A percentile compares a stretch with the other conserved stretches of the same genome.
Conservation (phyloP, 1,140 invertebrate genomes). For the Grapholita molesta region DNA sequence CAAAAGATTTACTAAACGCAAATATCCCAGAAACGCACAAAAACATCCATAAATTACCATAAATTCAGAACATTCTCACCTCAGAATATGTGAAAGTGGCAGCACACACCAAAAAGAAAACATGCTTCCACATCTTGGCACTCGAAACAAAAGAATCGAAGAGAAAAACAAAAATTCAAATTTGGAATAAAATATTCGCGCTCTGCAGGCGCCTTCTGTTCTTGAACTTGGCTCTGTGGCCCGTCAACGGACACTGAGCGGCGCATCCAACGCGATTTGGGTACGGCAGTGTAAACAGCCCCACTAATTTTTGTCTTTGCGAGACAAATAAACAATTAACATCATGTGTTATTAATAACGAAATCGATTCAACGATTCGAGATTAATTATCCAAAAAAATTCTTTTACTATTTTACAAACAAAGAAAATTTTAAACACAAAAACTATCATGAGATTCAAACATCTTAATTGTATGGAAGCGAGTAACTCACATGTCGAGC, state of each 20-base stretch:
- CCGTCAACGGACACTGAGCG: slow-evolving; percentile 51
- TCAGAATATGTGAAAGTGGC: slow-evolving; percentile 54
- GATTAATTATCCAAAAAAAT: background rate
- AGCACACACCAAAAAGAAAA: slow-evolving; percentile 52
- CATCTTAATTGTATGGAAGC: too few relatives aligned
- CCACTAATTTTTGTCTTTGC: slow-evolving; percentile 38
- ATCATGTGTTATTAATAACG: background rate
- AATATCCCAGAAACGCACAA: background rate
- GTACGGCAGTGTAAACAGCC: slow-evolving; percentile 39
- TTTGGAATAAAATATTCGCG: slow-evolving; percentile 41
- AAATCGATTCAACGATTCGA: background rate
- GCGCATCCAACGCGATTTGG: slow-evolving; percentile 57
- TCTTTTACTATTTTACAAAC: too few relatives aligned
- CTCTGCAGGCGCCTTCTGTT: slow-evolving; percentile 41
- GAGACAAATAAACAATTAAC: background rate
- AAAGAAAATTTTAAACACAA: too few relatives aligned
- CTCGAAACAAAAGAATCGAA: slow-evolving; percentile 25
- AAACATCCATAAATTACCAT: background rate
- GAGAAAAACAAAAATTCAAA: slow-evolving; percentile 33
- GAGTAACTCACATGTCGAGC: too few relatives aligned
- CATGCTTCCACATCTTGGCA: slow-evolving; percentile 62
- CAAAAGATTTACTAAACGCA: background rate
- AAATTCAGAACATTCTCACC: slow-evolving; percentile 36
- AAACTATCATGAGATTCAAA: too few relatives aligned
- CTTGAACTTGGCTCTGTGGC: slow-evolving; percentile 56